phyloP scores from a whole-genome alignment of 2,113 vertebrate genomes.

The Arizona elegans region DNA sequence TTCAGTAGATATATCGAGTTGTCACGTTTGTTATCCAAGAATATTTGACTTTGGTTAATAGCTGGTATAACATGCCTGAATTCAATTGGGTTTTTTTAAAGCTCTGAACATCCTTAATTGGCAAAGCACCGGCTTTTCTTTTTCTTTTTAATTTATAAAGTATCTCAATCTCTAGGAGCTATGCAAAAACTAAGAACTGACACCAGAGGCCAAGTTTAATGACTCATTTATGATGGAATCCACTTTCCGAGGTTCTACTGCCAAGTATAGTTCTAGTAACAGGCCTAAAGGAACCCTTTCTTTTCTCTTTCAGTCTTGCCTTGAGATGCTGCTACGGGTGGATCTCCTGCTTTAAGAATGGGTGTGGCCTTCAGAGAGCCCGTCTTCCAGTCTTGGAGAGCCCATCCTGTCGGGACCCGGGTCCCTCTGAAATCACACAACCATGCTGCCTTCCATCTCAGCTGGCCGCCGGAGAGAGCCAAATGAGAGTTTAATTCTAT shows the following conservation, averaged over 20 bases:
- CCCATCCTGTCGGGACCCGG: neutral
- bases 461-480: neutral
- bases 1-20: neutral
- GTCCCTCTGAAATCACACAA: neutral
- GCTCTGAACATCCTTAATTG: neutral
- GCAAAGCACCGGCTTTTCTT: neutral
- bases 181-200: neutral
- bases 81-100: neutral
- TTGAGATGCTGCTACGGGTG: neutral
- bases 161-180: neutral
- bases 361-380: neutral
- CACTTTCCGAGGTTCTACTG: neutral
- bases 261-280: neutral
- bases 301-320: constrained; percentile 9
- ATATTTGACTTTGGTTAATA: neutral
- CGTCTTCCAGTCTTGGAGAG: neutral
- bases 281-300: neutral
- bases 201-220: no score
- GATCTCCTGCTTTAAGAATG: neutral
- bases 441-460: constrained; percentile 13
- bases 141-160: neutral
- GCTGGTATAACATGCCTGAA: neutral
- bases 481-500: constrained; percentile 5
- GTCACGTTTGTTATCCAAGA: neutral
- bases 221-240: neutral